Evolutionary conservation across 1,140 invertebrate species (phyloP).

Genomic region (Drosophila arizonae): DNA sequence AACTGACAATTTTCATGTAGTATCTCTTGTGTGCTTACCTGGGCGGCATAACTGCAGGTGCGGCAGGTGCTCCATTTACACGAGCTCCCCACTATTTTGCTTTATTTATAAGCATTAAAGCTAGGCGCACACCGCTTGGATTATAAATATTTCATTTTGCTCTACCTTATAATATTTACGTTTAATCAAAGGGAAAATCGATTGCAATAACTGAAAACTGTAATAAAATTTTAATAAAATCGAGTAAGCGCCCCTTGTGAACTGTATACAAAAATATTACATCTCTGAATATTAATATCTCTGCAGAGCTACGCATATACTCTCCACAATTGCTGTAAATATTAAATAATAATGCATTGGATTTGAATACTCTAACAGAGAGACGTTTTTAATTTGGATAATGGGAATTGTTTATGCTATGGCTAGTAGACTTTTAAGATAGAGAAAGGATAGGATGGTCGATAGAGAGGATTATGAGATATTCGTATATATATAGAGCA

Average conservation of each 20-base stretch:
- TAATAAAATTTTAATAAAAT: conserved; percentile 51
- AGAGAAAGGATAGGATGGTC: too few relatives aligned
- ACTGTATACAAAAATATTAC: background rate
- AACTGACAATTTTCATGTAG: background rate
- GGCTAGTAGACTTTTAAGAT: too few relatives aligned
- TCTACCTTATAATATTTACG: conserved; percentile 75
- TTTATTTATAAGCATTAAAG: background rate
- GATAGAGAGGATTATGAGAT: too few relatives aligned
- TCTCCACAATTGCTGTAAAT: conserved; percentile 29
- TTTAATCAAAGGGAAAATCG: conserved; percentile 82
- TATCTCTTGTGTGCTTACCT: background rate
- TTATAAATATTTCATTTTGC: conserved; percentile 14
- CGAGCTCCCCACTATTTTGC: background rate
- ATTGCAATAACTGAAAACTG: conserved; percentile 73
- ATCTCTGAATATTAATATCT: background rate
- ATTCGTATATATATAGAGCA: too few relatives aligned
- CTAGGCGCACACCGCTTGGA: background rate
- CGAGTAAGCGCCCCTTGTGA: conserved; percentile 19
- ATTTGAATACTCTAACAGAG: conserved; percentile 11
- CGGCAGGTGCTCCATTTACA: too few relatives aligned
- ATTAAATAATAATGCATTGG: conserved; percentile 54
- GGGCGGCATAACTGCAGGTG: too few relatives aligned
- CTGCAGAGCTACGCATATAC: background rate
- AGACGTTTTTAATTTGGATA: too few relatives aligned
- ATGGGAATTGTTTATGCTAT: too few relatives aligned